Evolutionary conservation across 37 sponge, comb jelly and placozoan species (phyloP).

Genomic region (Dysidea cf. avara): DNA sequence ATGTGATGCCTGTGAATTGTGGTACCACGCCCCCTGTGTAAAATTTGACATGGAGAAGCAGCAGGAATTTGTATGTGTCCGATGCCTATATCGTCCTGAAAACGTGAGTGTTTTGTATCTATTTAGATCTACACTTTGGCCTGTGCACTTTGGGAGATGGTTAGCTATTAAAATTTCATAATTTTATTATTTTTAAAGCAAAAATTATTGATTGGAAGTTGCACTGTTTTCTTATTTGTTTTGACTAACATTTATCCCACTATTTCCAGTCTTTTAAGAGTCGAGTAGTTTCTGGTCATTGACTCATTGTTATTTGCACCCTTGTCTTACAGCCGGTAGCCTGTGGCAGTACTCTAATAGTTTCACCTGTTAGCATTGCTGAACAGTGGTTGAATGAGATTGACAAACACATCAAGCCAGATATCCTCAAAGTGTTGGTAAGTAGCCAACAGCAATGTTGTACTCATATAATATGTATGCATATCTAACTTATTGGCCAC

Average conservation of each 20-base stretch:
- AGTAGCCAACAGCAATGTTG: background rate
- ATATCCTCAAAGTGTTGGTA: constrained; percentile 51
- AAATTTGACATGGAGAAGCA: constrained; percentile 9
- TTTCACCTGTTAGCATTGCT: constrained; percentile 67
- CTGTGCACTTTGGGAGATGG: too few relatives aligned
- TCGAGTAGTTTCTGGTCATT: background rate
- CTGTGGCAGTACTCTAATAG: constrained; percentile 64
- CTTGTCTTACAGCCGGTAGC: constrained; percentile 35
- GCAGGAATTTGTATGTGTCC: constrained; percentile 31
- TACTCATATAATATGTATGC: background rate
- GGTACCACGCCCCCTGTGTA: constrained; percentile 70
- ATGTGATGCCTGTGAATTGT: constrained; percentile 67
- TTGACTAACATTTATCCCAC: background rate
- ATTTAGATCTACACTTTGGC: too few relatives aligned
- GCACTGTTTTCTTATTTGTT: background rate
- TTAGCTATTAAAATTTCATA: too few relatives aligned
- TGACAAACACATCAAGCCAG: constrained; percentile 55
- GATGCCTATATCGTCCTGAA: constrained; percentile 17
- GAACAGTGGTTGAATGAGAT: constrained; percentile 84
- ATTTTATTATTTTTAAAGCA: background rate
- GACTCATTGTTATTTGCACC: background rate
- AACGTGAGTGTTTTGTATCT: too few relatives aligned
- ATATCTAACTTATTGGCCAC: too few relatives aligned
- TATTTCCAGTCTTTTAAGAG: background rate
- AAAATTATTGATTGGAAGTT: background rate